Evolutionary conservation across 2,888 invertebrate genomes (phyloP), one percentile per base, ranked within the genome.

Genomic region (Cinara cedri): DNA sequence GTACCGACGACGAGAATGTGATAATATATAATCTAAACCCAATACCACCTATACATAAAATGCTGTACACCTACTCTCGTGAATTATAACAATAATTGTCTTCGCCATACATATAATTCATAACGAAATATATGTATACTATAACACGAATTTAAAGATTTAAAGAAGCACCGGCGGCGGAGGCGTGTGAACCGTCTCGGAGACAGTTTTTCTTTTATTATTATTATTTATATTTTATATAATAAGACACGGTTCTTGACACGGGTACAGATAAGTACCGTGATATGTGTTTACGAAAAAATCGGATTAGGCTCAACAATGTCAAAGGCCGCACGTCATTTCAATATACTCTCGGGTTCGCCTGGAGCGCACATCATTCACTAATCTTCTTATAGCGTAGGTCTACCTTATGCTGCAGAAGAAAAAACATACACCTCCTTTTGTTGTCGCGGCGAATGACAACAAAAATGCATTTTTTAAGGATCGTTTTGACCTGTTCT

Each of bases 231-330:
- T 44, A 13, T 65, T 44, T 44, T 44, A 65, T 44, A 55, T 51
- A 24, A 44, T 65, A 51, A 62, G 70, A 70, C 70, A 26, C 49
- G 60, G 60, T 60, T 62, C 60, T 60, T 68, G 68, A 78, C 76
- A 76, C 74, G 66, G 55, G 76, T 75, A 34, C 6, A 46, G 24
- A 68, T 66, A 57, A 68, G 66, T 63, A 68, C 66, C 3, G 34
- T 11, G 54, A 19, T 57, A 54, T 19, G 76, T 76, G 76, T 76
- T 76, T 76, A 68, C 70, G 46, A 6, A 62, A 70, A 78, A 78
- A 78, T 78, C 68, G 78, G 78, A 78, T 78, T 78, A 78, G 49
- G 60, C 68, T 68, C 78, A 70, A 62, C 78, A 68, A 76, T 68
- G 57, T 78, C 78, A 78, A 70, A 78, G 78, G 78, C 68, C 51